Conservation (phyloP, 92 coral and sea anemone genomes). For the Epizoanthus rinbou region DNA sequence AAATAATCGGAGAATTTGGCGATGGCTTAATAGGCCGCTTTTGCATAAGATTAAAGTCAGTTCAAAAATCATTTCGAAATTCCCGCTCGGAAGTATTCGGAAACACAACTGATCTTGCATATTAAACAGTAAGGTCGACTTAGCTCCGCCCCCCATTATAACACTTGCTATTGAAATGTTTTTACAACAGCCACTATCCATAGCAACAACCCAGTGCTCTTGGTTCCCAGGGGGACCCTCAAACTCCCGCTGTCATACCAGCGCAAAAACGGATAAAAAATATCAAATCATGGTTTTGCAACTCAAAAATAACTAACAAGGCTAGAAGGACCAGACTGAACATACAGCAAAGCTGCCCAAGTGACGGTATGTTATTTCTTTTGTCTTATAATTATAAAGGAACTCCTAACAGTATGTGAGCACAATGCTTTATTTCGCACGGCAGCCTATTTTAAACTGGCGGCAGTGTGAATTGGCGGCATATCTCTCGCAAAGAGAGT, state of each 20-base stretch:
- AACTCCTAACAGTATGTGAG: conserved; percentile 6
- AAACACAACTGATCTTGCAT: conserved; percentile 15
- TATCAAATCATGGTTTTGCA: not conserved
- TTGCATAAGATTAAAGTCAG: not conserved
- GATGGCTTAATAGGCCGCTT: no score
- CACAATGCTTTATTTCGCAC: conserved; percentile 2
- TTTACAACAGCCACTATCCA: conserved; percentile 6
- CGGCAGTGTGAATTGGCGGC: not conserved
- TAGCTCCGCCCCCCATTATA: conserved; percentile 7
- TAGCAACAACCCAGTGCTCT: conserved; percentile 7
- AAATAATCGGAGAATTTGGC: no score
- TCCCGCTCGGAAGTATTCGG: conserved; percentile 12
- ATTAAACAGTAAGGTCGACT: conserved; percentile 18
- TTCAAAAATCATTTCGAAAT: conserved; percentile 10
- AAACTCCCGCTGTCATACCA: not conserved
- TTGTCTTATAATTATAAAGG: not conserved
- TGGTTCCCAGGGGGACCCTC: not conserved
- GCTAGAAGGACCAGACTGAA: conserved; percentile 7
- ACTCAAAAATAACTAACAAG: not conserved
- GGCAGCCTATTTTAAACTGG: conserved; percentile 5
- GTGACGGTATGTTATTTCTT: conserved; percentile 5
- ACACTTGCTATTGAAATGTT: not conserved
- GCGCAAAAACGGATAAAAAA: not conserved
- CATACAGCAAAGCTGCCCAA: conserved; percentile 7
- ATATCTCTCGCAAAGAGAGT: conserved; percentile 8